phyloP scores from a whole-genome alignment of 2,113 vertebrate species.

The Mormoops blainvillei region DNA sequence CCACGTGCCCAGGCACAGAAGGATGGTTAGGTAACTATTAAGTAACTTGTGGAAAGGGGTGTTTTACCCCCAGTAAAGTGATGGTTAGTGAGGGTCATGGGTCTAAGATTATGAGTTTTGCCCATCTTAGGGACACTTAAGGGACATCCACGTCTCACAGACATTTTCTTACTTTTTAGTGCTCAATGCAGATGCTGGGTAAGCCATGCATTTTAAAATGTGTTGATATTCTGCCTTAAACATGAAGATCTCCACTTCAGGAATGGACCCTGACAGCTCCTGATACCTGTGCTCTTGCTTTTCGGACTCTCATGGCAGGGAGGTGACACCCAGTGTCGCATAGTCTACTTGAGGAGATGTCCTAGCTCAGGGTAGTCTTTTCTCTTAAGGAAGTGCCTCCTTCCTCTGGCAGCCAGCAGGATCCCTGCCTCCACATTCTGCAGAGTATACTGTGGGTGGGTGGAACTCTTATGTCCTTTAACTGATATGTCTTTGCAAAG shows the following conservation, averaged over 20 bases:
- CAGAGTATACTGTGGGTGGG: neutral
- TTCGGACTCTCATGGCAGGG: neutral
- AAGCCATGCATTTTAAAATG: neutral
- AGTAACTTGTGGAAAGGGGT: neutral
- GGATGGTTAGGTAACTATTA: neutral
- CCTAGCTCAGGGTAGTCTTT: neutral
- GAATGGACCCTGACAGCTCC: accelerated
- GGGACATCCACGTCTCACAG: neutral
- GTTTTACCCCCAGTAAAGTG: neutral
- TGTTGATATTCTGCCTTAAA: neutral
- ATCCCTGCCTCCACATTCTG: neutral
- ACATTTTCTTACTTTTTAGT: neutral
- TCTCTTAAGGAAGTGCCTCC: neutral
- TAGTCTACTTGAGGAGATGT: neutral
- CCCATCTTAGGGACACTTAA: neutral
- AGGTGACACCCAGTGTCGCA: neutral
- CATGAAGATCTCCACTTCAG: neutral
- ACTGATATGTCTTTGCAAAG: neutral
- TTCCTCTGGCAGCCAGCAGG: neutral
- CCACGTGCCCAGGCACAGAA: neutral
- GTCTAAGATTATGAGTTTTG: neutral
- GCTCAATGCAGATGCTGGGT: neutral
- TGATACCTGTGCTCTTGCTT: neutral
- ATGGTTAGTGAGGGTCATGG: neutral
- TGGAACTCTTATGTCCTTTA: neutral